Conservation (phyloP, 1,140 invertebrate species). For the Venustaconcha ellipsiformis region DNA sequence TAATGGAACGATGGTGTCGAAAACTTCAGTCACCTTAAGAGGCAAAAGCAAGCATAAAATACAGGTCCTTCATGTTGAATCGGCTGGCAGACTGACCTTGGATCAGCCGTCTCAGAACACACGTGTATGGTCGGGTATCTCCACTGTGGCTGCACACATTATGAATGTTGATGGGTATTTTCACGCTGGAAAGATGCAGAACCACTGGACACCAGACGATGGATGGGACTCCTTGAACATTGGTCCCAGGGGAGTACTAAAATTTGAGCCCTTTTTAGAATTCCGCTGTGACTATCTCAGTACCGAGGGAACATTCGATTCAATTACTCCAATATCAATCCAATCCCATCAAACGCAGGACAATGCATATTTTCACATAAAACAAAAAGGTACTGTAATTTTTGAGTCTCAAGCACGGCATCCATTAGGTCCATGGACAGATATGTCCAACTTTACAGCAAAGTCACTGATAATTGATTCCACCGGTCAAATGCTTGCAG, state of each 20-base stretch:
- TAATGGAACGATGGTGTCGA: conserved; percentile 41
- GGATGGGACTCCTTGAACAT: conserved; percentile 43
- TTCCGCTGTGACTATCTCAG: conserved; percentile 34
- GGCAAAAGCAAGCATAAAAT: conserved; percentile 31
- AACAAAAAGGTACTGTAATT: too few species aligned
- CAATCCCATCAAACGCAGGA: too few species aligned
- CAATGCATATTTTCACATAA: too few species aligned
- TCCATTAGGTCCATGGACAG: conserved; percentile 11
- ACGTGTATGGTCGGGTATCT: conserved; percentile 38
- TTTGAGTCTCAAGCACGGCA: too few species aligned
- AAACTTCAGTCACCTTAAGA: conserved; percentile 33
- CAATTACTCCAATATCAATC: conserved; percentile 23
- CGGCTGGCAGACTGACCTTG: conserved; percentile 37
- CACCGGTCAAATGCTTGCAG: conserved; percentile 29
- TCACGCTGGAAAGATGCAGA: conserved; percentile 37
- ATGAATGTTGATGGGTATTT: conserved; percentile 39
- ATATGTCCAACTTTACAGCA: conserved; percentile 28
- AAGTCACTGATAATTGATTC: conserved; percentile 22
- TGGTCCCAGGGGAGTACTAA: conserved; percentile 22
- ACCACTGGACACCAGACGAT: conserved; percentile 20
- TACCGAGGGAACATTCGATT: conserved; percentile 33
- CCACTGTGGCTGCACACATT: conserved; percentile 34
- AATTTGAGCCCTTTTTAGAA: conserved; percentile 32
- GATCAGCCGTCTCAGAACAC: conserved; percentile 38
- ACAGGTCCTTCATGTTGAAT: conserved; percentile 30